These are phyloP conservation scores for Cavia porcellus DNA, from an alignment of 2,113 vertebrate genomes.

Conservation along the genomic window DNA sequence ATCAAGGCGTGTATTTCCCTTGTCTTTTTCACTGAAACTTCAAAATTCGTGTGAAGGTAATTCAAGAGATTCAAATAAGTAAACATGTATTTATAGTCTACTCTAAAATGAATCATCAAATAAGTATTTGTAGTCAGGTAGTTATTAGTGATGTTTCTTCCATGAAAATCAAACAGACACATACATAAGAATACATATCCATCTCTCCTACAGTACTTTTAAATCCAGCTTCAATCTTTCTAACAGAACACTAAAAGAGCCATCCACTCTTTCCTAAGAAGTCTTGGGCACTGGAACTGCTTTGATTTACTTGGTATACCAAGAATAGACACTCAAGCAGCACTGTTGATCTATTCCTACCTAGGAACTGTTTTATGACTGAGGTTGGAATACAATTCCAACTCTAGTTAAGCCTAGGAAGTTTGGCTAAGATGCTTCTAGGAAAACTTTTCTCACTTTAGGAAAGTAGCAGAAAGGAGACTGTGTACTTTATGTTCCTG, in stretches of 20 bases:
- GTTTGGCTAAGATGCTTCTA: neutral
- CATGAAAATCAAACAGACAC: neutral
- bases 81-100: neutral
- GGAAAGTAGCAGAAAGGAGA: neutral
- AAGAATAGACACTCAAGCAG: neutral
- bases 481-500: neutral
- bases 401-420: neutral
- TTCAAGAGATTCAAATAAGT: neutral
- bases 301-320: neutral
- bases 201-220: neutral
- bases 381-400: neutral
- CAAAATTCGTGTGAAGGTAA: neutral
- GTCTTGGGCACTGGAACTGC: neutral
- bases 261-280: neutral
- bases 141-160: neutral
- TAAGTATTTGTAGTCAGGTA: neutral
- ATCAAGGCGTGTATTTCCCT: neutral
- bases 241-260: neutral
- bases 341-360: neutral
- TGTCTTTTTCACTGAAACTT: neutral
- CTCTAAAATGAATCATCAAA: neutral
- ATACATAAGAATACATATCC: neutral
- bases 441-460: neutral
- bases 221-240: neutral
- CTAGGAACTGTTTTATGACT: neutral